Conservation (phyloP, 2,888 invertebrate species). For the Callyntrura guangdongensis region DNA sequence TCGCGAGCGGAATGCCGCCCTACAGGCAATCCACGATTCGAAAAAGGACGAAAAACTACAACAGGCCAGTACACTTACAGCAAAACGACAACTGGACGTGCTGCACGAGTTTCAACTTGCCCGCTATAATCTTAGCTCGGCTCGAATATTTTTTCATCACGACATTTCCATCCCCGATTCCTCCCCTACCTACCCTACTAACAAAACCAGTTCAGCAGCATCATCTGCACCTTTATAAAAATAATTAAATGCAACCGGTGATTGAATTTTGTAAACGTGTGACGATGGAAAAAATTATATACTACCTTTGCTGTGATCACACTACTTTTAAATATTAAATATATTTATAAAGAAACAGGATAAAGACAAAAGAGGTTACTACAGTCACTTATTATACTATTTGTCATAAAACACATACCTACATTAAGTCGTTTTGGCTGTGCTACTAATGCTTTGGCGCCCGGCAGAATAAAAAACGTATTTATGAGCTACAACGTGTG, state of each 20-base stretch:
- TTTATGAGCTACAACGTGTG: too few relatives aligned
- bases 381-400: neutral
- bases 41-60: conserved; percentile 95
- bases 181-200: neutral
- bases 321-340: too few relatives aligned
- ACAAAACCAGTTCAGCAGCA: neutral
- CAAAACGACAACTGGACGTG: conserved; percentile 89
- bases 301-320: conserved; percentile 2
- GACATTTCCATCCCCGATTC: conserved; percentile 6
- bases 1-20: conserved; percentile 83
- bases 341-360: too few relatives aligned
- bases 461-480: neutral
- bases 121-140: conserved; percentile 96
- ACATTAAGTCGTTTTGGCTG: neutral
- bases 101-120: conserved; percentile 94
- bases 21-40: conserved; percentile 84
- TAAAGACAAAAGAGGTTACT: neutral
- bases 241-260: conserved; percentile 27
- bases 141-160: conserved; percentile 96
- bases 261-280: conserved; percentile 13
- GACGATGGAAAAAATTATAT: neutral
- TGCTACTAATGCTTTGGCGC: too few relatives aligned
- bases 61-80: conserved; percentile 95
- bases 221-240: neutral
- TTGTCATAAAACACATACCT: too few relatives aligned